Evolutionary conservation across 2,797 vertebrate species (phyloP), one percentile per base, ranked within the genome.

Genomic region (Prionace glauca): DNA sequence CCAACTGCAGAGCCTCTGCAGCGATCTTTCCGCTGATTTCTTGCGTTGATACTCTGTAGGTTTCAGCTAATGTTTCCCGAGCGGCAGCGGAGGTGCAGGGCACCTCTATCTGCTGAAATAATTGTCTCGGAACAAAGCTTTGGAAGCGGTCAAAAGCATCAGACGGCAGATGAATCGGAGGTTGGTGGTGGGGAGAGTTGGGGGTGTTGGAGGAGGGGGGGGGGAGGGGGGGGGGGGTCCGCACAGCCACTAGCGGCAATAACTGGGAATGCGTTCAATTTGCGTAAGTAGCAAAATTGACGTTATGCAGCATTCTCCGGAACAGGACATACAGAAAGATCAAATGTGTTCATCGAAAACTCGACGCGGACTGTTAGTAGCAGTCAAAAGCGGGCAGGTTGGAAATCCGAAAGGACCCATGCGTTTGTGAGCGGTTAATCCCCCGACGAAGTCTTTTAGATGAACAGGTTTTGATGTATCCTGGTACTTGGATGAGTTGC

Each of bases 291-390:
- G 90, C 18, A 24, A 69, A 67, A 92, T 41, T 10, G 90, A 92
- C 90, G 90, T 92, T 41, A 36, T 92, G 90, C 90, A 69, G 90
- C 90, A 92, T 92, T 92, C 62, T 92, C 90, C n/a, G 62, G 65
- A 41, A 36, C 12, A 69, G 90, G 62, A 41, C 65, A 92, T 22
- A 62, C 90, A 92, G 90, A 69, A 92, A 92, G 69, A 65, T 36
- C 62, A 32, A 56, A 9, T 50, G 88, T 62, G 62, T 69, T 41
- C 62, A 69, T 92, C 62, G 67, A 11, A 92, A 92, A 92, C 90
- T 92, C 90, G 90, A 24, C 90, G 69, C n/a, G 65, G 90, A 67
- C 41, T 92, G 65, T 69, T 92, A 92, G 36, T 65, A 92, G n/a
- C 62, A 69, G 36, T 67, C 62, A 36, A 41, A 56, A 92, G 62